Conservation (phyloP, 2,888 invertebrate species). For the Drosophila testacea region DNA sequence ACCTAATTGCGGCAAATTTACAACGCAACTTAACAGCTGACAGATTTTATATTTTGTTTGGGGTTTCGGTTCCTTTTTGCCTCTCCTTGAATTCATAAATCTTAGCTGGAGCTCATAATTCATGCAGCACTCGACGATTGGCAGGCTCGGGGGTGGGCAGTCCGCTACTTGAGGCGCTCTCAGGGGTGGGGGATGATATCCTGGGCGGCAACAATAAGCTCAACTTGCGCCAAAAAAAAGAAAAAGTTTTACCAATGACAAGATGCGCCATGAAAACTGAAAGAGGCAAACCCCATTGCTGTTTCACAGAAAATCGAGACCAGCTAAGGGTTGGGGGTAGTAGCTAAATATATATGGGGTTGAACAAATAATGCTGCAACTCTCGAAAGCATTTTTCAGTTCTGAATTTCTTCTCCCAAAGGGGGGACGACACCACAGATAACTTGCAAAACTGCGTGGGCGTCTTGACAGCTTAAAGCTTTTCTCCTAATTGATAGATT, state of each 20-base stretch:
- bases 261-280: constrained; percentile 32
- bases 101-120: constrained; percentile 82
- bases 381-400: constrained; percentile 23
- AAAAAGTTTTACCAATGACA: constrained; percentile 66
- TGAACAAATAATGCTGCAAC: constrained; percentile 61
- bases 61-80: constrained; percentile 54
- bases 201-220: constrained; percentile 55
- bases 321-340: constrained; percentile 11
- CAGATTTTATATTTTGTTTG: constrained; percentile 58
- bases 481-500: constrained; percentile 61
- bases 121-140: constrained; percentile 78
- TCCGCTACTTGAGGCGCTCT: constrained; percentile 17
- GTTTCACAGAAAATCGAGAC: background rate
- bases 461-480: constrained; percentile 61
- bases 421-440: constrained; percentile 1
- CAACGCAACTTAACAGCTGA: constrained; percentile 77
- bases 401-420: constrained; percentile 5
- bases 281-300: constrained; percentile 40
- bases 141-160: constrained; percentile 43
- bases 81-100: constrained; percentile 78
- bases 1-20: constrained; percentile 84
- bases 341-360: background rate
- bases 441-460: constrained; percentile 45
- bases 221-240: constrained; percentile 36
- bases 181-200: constrained; percentile 10